A percentile compares a stretch with the other conserved stretches of the same genome.
These are phyloP conservation scores for Rhinoptilus africanus DNA, from an alignment of 2,113 vertebrate species.

Conservation along the genomic window DNA sequence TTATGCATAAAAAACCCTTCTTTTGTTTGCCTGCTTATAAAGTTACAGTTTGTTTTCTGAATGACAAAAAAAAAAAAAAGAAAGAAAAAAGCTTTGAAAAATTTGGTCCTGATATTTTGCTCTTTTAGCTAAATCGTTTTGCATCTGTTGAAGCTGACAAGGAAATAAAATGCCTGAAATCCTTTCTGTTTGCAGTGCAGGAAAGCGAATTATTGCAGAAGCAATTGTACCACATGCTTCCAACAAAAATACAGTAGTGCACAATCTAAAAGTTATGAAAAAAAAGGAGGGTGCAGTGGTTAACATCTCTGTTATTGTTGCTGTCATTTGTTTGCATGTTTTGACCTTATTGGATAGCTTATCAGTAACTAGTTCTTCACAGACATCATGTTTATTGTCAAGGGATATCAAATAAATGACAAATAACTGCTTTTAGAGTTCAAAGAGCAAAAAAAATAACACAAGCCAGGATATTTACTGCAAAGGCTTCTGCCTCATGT, in stretches of 20 bases:
- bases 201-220: conserved; percentile 50
- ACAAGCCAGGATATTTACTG: conserved; percentile 33
- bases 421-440: conserved; percentile 59
- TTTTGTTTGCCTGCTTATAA: conserved; percentile 63
- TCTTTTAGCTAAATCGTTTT: conserved; percentile 67
- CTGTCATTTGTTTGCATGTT: conserved; percentile 40
- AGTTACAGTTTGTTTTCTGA: conserved; percentile 49
- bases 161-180: conserved; percentile 71
- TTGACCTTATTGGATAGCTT: conserved; percentile 51
- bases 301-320: conserved; percentile 60
- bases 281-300: neutral
- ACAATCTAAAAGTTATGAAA: neutral
- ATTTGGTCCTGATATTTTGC: conserved; percentile 55
- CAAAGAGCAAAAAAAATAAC: conserved; percentile 52
- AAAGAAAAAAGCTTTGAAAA: conserved; percentile 45
- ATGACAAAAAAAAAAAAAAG: neutral
- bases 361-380: conserved; percentile 40
- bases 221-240: conserved; percentile 27
- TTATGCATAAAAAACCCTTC: conserved; percentile 62
- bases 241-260: conserved; percentile 41
- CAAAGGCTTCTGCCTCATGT: neutral
- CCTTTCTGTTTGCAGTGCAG: conserved; percentile 47
- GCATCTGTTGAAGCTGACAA: conserved; percentile 66
- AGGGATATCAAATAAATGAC: conserved; percentile 54
- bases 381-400: conserved; percentile 46